Percentiles rank a stretch among this genome's conserved stretches.
Conservation (phyloP, 2,113 vertebrate genomes). For the Rhadina sibilatrix region DNA sequence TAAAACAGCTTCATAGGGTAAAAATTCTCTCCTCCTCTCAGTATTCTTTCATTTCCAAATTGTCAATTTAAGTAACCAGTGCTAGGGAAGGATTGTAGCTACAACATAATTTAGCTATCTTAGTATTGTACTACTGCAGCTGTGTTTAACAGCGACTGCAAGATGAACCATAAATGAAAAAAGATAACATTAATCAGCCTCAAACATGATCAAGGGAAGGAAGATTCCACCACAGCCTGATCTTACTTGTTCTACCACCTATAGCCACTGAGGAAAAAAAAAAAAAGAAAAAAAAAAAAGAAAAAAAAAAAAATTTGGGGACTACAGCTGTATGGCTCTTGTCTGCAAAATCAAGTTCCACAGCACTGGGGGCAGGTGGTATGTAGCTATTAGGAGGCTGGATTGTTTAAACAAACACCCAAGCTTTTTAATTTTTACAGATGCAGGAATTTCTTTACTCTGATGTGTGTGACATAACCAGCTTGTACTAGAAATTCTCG, state of each 20-base stretch:
- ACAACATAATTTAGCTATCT: neutral
- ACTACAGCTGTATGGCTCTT: rapidly evolving
- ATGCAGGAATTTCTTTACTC: neutral
- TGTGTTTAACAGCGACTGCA: neutral
- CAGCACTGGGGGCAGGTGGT: rapidly evolving
- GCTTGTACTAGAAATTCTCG: neutral
- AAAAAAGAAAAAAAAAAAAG: too few species aligned
- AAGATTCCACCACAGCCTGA: neutral
- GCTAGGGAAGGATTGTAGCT: neutral
- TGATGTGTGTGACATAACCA: neutral
- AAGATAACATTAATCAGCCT: neutral
- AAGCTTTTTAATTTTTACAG: neutral
- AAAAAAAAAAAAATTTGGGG: neutral
- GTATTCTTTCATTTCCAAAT: neutral
- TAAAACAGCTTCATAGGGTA: neutral
- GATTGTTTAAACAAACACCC: neutral
- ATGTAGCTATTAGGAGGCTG: rapidly evolving
- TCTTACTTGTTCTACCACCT: neutral
- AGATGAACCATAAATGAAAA: neutral
- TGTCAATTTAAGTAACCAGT: neutral
- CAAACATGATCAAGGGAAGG: neutral
- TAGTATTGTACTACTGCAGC: neutral
- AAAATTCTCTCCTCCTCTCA: neutral
- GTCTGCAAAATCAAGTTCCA: neutral
- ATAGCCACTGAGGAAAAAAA: rapidly evolving